These are phyloP conservation scores for Nomada lathburiana DNA, from an alignment of 2,888 invertebrate species.

Conservation along the genomic window DNA sequence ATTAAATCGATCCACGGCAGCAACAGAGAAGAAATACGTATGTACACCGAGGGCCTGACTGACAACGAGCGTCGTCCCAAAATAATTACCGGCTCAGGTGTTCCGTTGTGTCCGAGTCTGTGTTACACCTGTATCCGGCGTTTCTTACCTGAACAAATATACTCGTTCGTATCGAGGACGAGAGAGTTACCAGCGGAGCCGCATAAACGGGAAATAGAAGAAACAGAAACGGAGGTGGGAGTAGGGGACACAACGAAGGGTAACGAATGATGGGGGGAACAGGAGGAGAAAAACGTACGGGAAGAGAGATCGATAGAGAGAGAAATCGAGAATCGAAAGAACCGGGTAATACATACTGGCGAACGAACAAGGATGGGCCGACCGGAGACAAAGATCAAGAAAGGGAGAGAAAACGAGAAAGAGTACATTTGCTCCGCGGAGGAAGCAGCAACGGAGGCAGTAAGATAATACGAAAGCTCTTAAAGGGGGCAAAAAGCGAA, in stretches of 20 bases:
- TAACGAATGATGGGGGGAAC: neutral
- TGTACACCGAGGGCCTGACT: neutral
- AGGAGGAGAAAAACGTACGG: neutral
- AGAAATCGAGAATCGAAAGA: conserved; percentile 22
- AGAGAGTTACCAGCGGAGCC: conserved; percentile 19
- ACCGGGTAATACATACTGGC: neutral
- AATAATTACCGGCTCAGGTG: conserved; percentile 73
- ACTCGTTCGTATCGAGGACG: conserved; percentile 66
- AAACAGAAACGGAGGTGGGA: neutral
- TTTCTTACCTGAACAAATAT: conserved; percentile 70
- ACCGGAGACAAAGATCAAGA: neutral
- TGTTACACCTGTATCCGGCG: conserved; percentile 72
- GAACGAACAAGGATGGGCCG: neutral
- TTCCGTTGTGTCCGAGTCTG: conserved; percentile 59
- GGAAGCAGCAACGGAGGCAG: conserved; percentile 65
- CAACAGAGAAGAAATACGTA: neutral
- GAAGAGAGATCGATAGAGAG: neutral
- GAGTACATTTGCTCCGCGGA: conserved; percentile 61
- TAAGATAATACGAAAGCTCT: conserved; percentile 72
- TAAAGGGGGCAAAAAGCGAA: conserved; percentile 72
- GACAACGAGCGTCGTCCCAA: conserved; percentile 24
- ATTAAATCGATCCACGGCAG: conserved; percentile 55
- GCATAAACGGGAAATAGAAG: neutral
- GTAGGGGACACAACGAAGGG: neutral
- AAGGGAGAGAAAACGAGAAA: conserved; percentile 14